Evolutionary conservation across 2,888 invertebrate genomes (phyloP).

Genomic region (Amphimallon solstitiale): DNA sequence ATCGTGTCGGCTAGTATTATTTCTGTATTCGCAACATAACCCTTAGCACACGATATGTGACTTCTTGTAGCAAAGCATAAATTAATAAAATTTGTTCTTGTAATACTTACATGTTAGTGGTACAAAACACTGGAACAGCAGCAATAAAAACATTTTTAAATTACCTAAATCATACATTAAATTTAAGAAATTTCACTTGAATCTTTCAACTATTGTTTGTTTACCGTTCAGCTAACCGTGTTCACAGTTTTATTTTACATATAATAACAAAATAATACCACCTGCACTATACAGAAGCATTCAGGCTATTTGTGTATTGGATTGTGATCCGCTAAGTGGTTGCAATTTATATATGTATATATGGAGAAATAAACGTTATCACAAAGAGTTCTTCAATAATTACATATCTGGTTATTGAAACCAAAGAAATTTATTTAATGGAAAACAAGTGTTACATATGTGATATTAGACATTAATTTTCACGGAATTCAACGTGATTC

Average conservation of each 20-base stretch:
- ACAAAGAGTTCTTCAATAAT: not conserved
- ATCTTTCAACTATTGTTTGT: too few species aligned
- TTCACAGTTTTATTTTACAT: too few species aligned
- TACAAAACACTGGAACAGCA: not conserved
- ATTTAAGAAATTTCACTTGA: not conserved
- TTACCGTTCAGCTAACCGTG: too few species aligned
- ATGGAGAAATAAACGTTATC: slow-evolving; percentile 14
- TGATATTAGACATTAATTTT: not conserved
- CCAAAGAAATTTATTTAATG: slow-evolving; percentile 19
- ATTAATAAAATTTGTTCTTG: too few species aligned
- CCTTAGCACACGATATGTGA: too few species aligned
- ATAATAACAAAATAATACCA: too few species aligned
- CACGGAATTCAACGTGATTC: not conserved
- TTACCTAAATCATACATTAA: not conserved
- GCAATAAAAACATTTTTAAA: not conserved
- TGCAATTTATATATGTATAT: not conserved
- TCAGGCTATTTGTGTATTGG: too few species aligned
- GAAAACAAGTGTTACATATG: slow-evolving; percentile 14
- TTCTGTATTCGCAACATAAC: too few species aligned
- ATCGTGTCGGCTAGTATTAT: too few species aligned
- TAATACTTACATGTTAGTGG: slow-evolving; percentile 20
- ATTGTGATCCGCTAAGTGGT: too few species aligned
- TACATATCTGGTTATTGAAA: slow-evolving; percentile 20
- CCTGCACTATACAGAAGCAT: too few species aligned
- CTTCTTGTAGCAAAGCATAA: too few species aligned